Conservation (phyloP, 2,113 vertebrate species). For the Lagopus muta region DNA sequence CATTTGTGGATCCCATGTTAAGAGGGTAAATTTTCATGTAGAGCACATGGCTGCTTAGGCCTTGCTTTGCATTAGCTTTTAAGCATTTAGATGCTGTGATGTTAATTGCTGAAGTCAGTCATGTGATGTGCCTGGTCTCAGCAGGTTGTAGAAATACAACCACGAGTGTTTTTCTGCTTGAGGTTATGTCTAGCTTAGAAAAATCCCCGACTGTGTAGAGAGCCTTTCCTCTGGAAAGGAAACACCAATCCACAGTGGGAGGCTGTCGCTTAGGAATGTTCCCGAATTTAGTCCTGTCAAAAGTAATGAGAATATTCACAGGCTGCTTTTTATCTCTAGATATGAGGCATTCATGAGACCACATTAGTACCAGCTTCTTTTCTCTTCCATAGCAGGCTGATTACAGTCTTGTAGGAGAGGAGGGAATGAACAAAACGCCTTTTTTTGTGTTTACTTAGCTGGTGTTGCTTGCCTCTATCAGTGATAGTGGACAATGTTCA, state of each 20-base stretch:
- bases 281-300: not conserved
- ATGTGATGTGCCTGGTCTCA: not conserved
- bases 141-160: not conserved
- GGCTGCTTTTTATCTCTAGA: not conserved
- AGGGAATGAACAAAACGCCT: not conserved
- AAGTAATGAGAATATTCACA: constrained; percentile 14
- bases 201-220: not conserved
- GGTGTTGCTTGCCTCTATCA: not conserved
- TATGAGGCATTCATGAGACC: not conserved
- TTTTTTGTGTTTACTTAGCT: too few relatives aligned
- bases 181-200: constrained; percentile 17
- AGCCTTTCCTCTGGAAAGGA: not conserved
- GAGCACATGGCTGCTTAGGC: not conserved
- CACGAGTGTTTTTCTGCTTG: constrained; percentile 10
- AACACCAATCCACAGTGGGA: constrained; percentile 3
- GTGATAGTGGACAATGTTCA: fast-evolving
- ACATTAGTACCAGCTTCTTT: not conserved
- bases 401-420: not conserved
- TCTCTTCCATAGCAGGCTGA: not conserved
- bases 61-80: not conserved
- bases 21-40: not conserved
- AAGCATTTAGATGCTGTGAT: not conserved
- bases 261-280: not conserved
- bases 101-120: constrained; percentile 1
- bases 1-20: not conserved